These are phyloP conservation scores for Lasioglossum vierecki DNA, from an alignment of 2,888 invertebrate species.

Conservation along the genomic window DNA sequence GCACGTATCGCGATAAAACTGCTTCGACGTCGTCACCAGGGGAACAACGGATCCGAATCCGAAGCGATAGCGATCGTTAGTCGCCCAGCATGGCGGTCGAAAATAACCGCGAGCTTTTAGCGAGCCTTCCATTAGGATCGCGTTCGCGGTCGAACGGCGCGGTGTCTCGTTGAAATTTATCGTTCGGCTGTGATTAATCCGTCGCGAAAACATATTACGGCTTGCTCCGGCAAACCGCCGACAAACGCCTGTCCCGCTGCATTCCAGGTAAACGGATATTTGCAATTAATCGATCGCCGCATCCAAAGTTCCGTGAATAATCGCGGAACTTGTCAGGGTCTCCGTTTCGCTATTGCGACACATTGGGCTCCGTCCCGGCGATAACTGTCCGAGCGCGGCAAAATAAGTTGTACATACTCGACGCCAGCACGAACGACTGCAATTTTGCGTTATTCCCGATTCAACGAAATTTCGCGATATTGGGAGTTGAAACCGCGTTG, in stretches of 20 bases:
- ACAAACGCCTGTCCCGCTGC: conserved; percentile 40
- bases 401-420: not conserved
- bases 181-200: conserved; percentile 60
- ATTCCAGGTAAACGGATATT: conserved; percentile 47
- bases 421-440: not conserved
- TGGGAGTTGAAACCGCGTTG: not conserved
- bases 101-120: conserved; percentile 61
- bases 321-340: not conserved
- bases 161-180: conserved; percentile 60
- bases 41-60: conserved; percentile 47
- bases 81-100: conserved; percentile 54
- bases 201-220: conserved; percentile 46
- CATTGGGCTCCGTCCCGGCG: not conserved
- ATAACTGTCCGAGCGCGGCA: not conserved
- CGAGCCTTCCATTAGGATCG: conserved; percentile 55
- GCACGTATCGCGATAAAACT: conserved; percentile 52
- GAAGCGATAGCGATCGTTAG: conserved; percentile 35
- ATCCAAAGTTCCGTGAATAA: conserved; percentile 16
- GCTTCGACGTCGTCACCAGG: conserved; percentile 42
- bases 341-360: not conserved
- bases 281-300: conserved; percentile 30
- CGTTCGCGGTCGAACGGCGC: conserved; percentile 46
- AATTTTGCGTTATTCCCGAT: not conserved
- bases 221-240: conserved; percentile 27
- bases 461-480: not conserved